A percentile compares a stretch with the other conserved stretches of the same genome.
These are phyloP conservation scores for Falco biarmicus DNA, from an alignment of 2,797 vertebrate genomes.

Conservation along the genomic window DNA sequence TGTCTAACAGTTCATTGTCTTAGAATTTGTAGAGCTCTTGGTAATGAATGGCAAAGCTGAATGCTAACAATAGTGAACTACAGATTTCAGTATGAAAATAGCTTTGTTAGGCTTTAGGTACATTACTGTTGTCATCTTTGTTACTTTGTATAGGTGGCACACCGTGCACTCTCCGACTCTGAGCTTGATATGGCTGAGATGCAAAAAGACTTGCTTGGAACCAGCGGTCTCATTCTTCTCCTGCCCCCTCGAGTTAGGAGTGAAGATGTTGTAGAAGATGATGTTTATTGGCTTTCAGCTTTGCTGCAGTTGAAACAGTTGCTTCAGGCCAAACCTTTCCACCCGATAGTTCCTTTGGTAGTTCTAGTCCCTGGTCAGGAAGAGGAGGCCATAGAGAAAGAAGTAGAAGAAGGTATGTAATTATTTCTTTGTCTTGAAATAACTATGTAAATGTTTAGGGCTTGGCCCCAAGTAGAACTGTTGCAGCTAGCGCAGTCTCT, in stretches of 20 bases:
- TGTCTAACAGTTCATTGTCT: neutral
- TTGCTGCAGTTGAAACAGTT: conserved; percentile 91
- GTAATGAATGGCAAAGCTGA: neutral
- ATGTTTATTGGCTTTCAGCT: conserved; percentile 88
- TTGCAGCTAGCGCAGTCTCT: neutral
- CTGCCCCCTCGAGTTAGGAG: conserved; percentile 76
- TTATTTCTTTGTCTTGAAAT: neutral
- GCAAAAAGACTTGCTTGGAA: conserved; percentile 86
- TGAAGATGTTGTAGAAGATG: conserved; percentile 79
- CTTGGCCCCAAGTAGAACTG: neutral
- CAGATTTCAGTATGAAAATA: neutral
- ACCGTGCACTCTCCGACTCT: conserved; percentile 80
- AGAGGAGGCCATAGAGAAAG: conserved; percentile 20
- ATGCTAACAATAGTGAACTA: neutral
- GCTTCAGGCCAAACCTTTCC: conserved; percentile 88
- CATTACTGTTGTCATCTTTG: neutral
- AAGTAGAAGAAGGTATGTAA: conserved; percentile 84
- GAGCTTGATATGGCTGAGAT: conserved; percentile 80
- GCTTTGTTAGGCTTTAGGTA: neutral
- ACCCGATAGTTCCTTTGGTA: conserved; percentile 84
- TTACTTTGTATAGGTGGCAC: conserved; percentile 76
- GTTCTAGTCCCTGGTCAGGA: conserved; percentile 82
- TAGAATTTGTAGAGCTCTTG: neutral
- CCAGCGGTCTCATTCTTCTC: conserved; percentile 86
- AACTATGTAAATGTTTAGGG: neutral